These are phyloP conservation scores for Acromyrmex heyeri DNA, from an alignment of 1,140 invertebrate genomes.

Conservation along the genomic window DNA sequence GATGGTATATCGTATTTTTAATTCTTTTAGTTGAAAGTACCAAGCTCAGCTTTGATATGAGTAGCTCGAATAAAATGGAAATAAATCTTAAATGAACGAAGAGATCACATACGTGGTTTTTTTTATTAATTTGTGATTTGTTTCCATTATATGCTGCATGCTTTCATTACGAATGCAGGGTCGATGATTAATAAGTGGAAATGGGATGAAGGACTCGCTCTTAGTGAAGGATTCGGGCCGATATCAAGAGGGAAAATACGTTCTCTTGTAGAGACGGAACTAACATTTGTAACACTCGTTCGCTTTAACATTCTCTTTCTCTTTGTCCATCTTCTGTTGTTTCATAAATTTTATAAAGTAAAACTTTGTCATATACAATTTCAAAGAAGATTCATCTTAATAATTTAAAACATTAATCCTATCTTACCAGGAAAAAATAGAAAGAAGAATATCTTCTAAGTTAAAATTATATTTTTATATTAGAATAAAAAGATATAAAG, in stretches of 20 bases:
- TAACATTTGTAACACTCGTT: conserved; percentile 16
- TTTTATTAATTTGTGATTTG: not conserved
- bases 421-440: not conserved
- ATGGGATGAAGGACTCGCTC: not conserved
- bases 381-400: not conserved
- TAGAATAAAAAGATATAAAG: not conserved
- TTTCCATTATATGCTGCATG: conserved; percentile 4
- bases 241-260: conserved; percentile 16
- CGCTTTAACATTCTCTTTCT: not conserved
- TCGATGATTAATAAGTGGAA: conserved; percentile 48
- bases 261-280: not conserved
- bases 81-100: too few relatives aligned
- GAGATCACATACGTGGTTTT: not conserved
- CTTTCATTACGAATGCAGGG: not conserved
- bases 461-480: not conserved
- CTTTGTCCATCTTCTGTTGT: not conserved
- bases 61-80: not conserved
- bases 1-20: not conserved
- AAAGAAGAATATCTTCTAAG: not conserved
- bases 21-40: not conserved
- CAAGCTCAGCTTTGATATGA: not conserved
- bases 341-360: conserved; percentile 11
- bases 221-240: conserved; percentile 15
- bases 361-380: not conserved
- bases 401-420: conserved; percentile 15